These are phyloP conservation scores for Buteo buteo DNA, from an alignment of 2,113 vertebrate genomes.

Conservation along the genomic window DNA sequence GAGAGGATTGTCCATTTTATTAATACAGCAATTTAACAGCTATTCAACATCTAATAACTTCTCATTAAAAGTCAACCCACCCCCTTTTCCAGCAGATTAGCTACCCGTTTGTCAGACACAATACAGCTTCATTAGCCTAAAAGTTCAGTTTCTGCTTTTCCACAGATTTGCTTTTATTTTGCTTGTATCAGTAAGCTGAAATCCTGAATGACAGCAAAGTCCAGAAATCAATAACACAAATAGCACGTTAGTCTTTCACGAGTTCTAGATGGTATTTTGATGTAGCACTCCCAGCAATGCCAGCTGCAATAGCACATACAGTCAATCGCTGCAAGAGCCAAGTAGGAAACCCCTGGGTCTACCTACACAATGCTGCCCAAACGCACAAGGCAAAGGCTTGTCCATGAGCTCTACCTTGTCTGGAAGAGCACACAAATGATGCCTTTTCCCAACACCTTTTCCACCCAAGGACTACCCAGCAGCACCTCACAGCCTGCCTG, in stretches of 20 bases:
- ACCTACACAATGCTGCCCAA: accelerated
- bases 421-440: background rate
- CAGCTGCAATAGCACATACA: background rate
- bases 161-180: background rate
- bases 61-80: conserved; percentile 23
- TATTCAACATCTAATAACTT: conserved; percentile 20
- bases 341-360: background rate
- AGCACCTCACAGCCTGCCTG: background rate
- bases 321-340: background rate
- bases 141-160: background rate
- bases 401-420: background rate
- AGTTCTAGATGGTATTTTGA: background rate
- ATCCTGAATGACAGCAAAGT: background rate
- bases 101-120: background rate
- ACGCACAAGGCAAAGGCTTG: accelerated
- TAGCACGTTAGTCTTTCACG: accelerated
- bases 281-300: background rate
- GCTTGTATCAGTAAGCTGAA: background rate
- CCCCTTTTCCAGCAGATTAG: background rate
- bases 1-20: conserved; percentile 23
- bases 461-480: background rate
- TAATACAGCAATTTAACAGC: conserved; percentile 5
- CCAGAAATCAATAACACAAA: background rate
- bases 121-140: background rate
- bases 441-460: background rate